Percentiles rank a stretch among this genome's conserved stretches.
phyloP scores from a whole-genome alignment of 2,888 invertebrate species.

The Agriotes lineatus region DNA sequence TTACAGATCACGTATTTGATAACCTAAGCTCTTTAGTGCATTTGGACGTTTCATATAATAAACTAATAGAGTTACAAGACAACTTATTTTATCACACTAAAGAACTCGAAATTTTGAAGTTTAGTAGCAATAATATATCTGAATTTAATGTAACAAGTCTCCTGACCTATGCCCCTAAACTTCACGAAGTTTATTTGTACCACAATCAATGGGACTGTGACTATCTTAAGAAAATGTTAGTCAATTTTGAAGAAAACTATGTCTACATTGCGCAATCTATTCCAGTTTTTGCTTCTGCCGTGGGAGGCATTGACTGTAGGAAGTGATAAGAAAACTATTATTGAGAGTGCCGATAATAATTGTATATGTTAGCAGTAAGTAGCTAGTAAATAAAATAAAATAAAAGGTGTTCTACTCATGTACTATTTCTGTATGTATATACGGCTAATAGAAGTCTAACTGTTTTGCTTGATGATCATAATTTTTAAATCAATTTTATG shows the following conservation, averaged over 20 bases:
- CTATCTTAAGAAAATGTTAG: background rate
- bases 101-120: conserved; percentile 23
- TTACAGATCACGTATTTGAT: conserved; percentile 22
- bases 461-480: too few species aligned
- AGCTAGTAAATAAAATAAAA: too few species aligned
- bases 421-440: too few species aligned
- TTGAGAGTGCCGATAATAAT: too few species aligned
- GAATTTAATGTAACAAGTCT: conserved; percentile 25
- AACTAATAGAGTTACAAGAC: conserved; percentile 13
- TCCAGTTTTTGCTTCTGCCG: background rate
- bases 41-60: conserved; percentile 30
- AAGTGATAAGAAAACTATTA: too few species aligned
- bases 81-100: conserved; percentile 14
- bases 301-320: background rate
- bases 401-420: too few species aligned
- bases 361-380: too few species aligned
- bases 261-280: conserved; percentile 1
- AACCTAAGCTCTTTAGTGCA: background rate
- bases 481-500: too few species aligned
- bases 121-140: conserved; percentile 23
- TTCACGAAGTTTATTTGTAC: conserved; percentile 20
- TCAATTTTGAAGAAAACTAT: background rate
- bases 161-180: conserved; percentile 16
- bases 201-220: conserved; percentile 21
- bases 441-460: too few species aligned